phyloP scores from a whole-genome alignment of 1,140 invertebrate genomes.

The roundworm (Caenorhabditis elegans) region WBcel235 BX284603.4:6208001-6208500 shows the following conservation, averaged over 20 bases:
- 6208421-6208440: constrained; percentile 36
- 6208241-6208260: constrained; percentile 6
- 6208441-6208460: constrained; percentile 69
- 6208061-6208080: constrained; percentile 19
- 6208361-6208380: not conserved
- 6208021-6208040: not conserved
- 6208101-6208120: constrained; percentile 7
- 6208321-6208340: not conserved
- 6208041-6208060: constrained; percentile 11
- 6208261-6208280: not conserved
- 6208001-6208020: not conserved
- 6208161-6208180: not conserved
- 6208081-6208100: not conserved
- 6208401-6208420: constrained; percentile 39
- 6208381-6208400: too few relatives aligned
- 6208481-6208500: constrained; percentile 76
- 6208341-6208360: not conserved
- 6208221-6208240: constrained; percentile 59
- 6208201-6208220: constrained; percentile 40
- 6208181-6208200: not conserved
- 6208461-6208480: constrained; percentile 70
- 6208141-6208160: constrained; percentile 21
- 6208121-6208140: not conserved
- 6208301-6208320: not conserved
- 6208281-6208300: not conserved